phyloP scores from a whole-genome alignment of 2,797 vertebrate genomes.

The Salarias fasciatus region DNA sequence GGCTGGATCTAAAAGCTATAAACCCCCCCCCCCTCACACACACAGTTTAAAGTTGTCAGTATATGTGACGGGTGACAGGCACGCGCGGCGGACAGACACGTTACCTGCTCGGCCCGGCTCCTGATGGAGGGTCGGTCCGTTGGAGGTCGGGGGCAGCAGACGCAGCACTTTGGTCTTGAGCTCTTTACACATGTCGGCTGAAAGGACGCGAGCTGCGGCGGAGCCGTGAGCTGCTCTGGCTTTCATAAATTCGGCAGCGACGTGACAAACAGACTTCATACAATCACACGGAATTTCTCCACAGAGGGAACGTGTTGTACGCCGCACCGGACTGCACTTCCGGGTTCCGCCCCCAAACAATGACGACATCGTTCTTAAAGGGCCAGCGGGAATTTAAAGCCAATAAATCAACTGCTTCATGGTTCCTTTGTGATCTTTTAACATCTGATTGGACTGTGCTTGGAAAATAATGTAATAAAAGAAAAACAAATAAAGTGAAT shows the following conservation, averaged over 20 bases:
- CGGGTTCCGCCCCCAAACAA: constrained; percentile 63
- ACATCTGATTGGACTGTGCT: too few species aligned
- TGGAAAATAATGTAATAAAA: too few species aligned
- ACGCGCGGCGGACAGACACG: background rate
- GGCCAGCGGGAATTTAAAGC: background rate
- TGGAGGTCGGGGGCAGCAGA: constrained; percentile 44
- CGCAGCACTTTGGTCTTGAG: constrained; percentile 77
- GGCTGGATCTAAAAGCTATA: background rate
- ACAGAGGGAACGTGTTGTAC: too few species aligned
- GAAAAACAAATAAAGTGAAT: too few species aligned
- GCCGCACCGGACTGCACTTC: constrained; percentile 42
- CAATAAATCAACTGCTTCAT: too few species aligned
- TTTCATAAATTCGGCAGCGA: background rate
- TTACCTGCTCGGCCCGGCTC: constrained; percentile 48
- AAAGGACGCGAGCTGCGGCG: background rate
- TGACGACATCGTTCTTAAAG: constrained; percentile 61
- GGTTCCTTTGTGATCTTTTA: too few species aligned
- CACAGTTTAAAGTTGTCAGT: too few species aligned
- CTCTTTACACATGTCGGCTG: constrained; percentile 75
- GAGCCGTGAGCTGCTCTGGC: constrained; percentile 8
- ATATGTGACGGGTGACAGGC: background rate
- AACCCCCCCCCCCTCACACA: too few species aligned
- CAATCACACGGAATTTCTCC: background rate
- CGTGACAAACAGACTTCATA: constrained; percentile 51
- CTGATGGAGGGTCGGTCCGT: constrained; percentile 38